phyloP scores from a whole-genome alignment of 2,888 invertebrate species.

The Mimumesa dahlbomi region DNA sequence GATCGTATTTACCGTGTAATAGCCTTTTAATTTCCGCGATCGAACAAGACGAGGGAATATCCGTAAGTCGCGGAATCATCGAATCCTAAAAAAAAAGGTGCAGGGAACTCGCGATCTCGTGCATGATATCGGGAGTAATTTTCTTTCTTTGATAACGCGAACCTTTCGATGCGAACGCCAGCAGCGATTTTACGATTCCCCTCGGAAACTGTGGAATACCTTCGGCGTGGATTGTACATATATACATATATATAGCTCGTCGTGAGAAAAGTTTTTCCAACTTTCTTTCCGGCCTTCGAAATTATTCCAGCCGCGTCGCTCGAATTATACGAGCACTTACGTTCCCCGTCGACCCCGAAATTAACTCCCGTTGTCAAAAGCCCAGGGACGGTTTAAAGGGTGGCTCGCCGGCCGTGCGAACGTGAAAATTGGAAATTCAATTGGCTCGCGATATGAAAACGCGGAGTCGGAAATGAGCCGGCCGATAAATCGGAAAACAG shows the following conservation, averaged over 20 bases:
- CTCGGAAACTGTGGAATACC: constrained; percentile 1
- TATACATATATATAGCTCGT: too few species aligned
- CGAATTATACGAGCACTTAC: constrained; percentile 35
- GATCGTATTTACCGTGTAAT: too few species aligned
- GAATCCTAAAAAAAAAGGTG: too few species aligned
- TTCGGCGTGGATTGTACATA: not conserved
- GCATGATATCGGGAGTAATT: too few species aligned
- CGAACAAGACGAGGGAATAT: too few species aligned
- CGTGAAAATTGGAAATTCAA: not conserved
- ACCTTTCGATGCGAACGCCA: not conserved
- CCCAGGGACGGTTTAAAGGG: not conserved
- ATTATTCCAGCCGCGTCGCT: constrained; percentile 28
- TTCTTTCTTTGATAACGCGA: too few species aligned
- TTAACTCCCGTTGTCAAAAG: constrained; percentile 22
- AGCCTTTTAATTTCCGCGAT: too few species aligned
- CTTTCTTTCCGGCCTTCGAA: constrained; percentile 8
- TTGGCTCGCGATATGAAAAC: too few species aligned
- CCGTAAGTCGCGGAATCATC: too few species aligned
- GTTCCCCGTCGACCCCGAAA: constrained; percentile 12
- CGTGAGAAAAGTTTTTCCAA: constrained; percentile 44
- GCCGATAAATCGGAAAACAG: too few species aligned
- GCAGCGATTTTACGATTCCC: constrained; percentile 28
- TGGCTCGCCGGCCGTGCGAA: not conserved
- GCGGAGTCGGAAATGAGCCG: too few species aligned
- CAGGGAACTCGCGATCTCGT: too few species aligned